Percentiles rank a stretch among this genome's conserved stretches.
Evolutionary conservation across 2,113 vertebrate species (phyloP).

Genomic region (Vidua chalybeata): DNA sequence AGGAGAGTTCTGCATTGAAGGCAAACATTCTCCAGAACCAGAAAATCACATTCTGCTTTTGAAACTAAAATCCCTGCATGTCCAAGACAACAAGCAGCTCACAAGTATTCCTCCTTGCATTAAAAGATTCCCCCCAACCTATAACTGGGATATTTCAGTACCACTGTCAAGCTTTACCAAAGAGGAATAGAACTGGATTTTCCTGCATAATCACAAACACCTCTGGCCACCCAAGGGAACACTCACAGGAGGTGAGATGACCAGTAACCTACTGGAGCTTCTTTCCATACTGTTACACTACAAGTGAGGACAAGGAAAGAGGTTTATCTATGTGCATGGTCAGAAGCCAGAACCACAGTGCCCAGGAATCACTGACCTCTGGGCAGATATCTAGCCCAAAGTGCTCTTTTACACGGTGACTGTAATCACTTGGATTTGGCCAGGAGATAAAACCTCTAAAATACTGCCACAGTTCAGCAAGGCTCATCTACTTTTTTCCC

Average conservation of each 20-base stretch:
- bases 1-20: background rate
- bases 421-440: background rate
- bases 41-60: background rate
- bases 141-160: accelerated
- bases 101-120: background rate
- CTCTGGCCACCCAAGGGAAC: background rate
- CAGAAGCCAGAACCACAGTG: background rate
- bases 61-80: background rate
- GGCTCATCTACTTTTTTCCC: background rate
- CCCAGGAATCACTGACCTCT: accelerated
- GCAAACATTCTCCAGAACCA: background rate
- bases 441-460: background rate
- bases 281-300: background rate
- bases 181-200: background rate
- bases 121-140: background rate
- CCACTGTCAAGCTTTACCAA: background rate
- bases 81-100: background rate
- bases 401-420: background rate
- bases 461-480: background rate
- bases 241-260: background rate
- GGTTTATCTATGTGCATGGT: accelerated
- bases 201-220: background rate
- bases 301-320: background rate
- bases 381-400: background rate
- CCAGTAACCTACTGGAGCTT: background rate